Base-by-base conservation (phyloP, 30 jellyfish, hydroid and myxozoan species). In the Clytia hemisphaerica region DNA sequence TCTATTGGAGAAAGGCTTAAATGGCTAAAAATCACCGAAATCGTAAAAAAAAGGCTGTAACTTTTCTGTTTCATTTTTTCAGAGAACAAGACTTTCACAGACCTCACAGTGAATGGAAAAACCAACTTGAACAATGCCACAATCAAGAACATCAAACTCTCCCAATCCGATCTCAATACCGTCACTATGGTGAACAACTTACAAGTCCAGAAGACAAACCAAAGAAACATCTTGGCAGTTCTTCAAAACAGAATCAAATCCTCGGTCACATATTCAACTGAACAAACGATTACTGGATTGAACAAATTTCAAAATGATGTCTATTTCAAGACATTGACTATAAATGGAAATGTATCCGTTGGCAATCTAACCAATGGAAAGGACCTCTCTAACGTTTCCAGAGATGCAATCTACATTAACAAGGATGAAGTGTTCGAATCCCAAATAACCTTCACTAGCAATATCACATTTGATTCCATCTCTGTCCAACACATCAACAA, bases 11-110 rank as follows among this genome's bases (percentile, higher is more conserved):
- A n/a, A n/a, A n/a, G n/a, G n/a, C n/a, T n/a, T n/a, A n/a, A n/a
- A n/a, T n/a, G n/a, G n/a, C n/a, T n/a, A n/a, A n/a, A n/a, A n/a
- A n/a, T n/a, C n/a, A n/a, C n/a, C n/a, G n/a, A n/a, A n/a, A n/a
- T n/a, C n/a, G n/a, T n/a, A n/a, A n/a, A n/a, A 37, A 6, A 30
- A 12, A 25, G 18, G 6, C 2, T 26, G 45, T 32, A 37, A 2
- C 26, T 51, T 25, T 18, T 36, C 22, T 5, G 3, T 36, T 18
- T 28, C 24, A 24, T 16, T 16, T 12, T 46, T 32, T 30, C 49
- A 89, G 98, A 85, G 6, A 59, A 44, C 61, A 89, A 89, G 53
- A 62, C 71, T 1, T 80, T 89, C 54, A 40, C 73, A 33, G 40
- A 75, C 34, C 77, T 71, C 18, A 45, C 2, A 37, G 83, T 81